A percentile compares a stretch with the other conserved stretches of the same genome.
phyloP scores from a whole-genome alignment of 2,797 vertebrate species.

The Emydoidea blandingii region DNA sequence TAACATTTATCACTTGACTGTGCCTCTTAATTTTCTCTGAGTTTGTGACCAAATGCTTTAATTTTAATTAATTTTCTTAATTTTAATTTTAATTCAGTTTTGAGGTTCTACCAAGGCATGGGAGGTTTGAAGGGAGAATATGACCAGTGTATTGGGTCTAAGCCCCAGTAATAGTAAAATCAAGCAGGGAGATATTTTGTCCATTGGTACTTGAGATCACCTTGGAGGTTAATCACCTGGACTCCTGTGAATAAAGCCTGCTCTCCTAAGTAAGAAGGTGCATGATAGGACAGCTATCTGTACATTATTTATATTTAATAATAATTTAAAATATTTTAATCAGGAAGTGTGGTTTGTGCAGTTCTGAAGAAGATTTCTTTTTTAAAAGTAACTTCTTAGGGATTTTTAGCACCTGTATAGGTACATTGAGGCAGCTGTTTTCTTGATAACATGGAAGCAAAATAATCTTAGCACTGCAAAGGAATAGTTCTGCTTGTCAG shows the following conservation, averaged over 20 bases:
- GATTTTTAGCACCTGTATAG: neutral
- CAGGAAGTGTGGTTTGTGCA: neutral
- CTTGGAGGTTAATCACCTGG: slow-evolving; percentile 4
- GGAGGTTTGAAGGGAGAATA: neutral
- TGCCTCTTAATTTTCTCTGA: no score
- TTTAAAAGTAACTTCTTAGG: neutral
- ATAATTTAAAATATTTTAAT: slow-evolving; percentile 20
- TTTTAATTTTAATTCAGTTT: no score
- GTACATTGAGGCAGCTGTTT: neutral
- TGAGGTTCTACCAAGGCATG: neutral
- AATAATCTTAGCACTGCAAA: neutral
- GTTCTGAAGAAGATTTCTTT: neutral
- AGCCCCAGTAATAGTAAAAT: neutral
- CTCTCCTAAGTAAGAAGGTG: neutral
- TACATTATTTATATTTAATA: neutral
- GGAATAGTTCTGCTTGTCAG: slow-evolving; percentile 21
- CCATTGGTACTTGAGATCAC: neutral
- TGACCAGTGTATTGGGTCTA: neutral
- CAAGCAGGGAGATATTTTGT: neutral
- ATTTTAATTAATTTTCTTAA: no score
- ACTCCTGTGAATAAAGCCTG: neutral
- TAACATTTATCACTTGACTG: no score
- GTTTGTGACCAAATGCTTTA: no score
- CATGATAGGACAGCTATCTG: neutral
- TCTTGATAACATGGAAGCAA: neutral